Percentiles rank a stretch among this genome's conserved stretches.
Evolutionary conservation across 2,888 invertebrate genomes (phyloP).

Genomic region (Andrena hattorfiana): DNA sequence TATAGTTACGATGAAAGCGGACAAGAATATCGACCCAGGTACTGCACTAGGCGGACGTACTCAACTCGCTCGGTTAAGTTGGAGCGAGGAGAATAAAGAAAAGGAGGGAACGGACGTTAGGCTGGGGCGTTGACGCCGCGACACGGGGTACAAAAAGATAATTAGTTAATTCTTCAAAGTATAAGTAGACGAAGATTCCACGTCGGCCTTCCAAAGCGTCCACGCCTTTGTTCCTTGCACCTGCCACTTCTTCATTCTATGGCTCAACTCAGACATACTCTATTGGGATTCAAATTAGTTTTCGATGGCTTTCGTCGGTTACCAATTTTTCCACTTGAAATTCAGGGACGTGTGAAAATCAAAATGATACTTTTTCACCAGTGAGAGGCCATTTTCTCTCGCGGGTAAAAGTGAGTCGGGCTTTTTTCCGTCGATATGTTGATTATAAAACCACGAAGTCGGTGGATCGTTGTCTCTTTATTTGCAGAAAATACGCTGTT

Average conservation of each 20-base stretch:
- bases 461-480: neutral
- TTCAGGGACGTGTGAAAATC: neutral
- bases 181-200: slow-evolving; percentile 71
- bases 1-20: slow-evolving; percentile 80
- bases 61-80: slow-evolving; percentile 65
- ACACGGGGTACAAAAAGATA: slow-evolving; percentile 62
- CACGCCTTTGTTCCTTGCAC: slow-evolving; percentile 22
- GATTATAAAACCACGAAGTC: slow-evolving; percentile 27
- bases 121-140: slow-evolving; percentile 9
- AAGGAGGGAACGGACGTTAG: slow-evolving; percentile 20
- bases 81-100: slow-evolving; percentile 63
- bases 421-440: slow-evolving; percentile 1
- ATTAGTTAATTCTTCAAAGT: slow-evolving; percentile 75
- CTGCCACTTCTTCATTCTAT: slow-evolving; percentile 30
- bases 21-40: slow-evolving; percentile 78
- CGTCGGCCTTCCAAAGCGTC: slow-evolving; percentile 26
- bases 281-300: slow-evolving; percentile 43
- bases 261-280: slow-evolving; percentile 6
- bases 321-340: slow-evolving; percentile 24
- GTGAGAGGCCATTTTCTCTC: slow-evolving; percentile 62
- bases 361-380: slow-evolving; percentile 62
- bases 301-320: slow-evolving; percentile 15
- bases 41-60: slow-evolving; percentile 76
- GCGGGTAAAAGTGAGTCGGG: slow-evolving; percentile 21
- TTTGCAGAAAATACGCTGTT: slow-evolving; percentile 19